These are phyloP conservation scores for Mythimna loreyi DNA, from an alignment of 2,888 invertebrate genomes.

Conservation along the genomic window DNA sequence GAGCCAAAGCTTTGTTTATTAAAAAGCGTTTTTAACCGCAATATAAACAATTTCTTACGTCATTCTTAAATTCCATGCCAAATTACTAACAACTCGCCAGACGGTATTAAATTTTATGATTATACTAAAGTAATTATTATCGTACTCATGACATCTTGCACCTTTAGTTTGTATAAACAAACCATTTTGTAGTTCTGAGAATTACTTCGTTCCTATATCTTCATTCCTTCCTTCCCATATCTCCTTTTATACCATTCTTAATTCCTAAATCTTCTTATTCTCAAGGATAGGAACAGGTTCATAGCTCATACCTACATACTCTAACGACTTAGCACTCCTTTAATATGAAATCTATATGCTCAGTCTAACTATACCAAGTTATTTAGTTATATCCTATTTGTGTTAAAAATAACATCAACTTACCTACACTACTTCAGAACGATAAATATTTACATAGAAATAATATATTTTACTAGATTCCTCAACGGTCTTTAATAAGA, in stretches of 20 bases:
- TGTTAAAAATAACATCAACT: constrained; percentile 1
- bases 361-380: not conserved
- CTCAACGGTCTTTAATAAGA: not conserved
- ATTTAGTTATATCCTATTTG: too few species aligned
- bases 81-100: constrained; percentile 10
- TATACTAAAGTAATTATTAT: constrained; percentile 35
- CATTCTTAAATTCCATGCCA: constrained; percentile 31
- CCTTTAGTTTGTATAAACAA: constrained; percentile 30
- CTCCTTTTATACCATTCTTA: too few species aligned
- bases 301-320: too few species aligned
- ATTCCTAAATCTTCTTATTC: too few species aligned
- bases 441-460: constrained; percentile 6
- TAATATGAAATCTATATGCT: not conserved
- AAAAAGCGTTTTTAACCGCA: constrained; percentile 18
- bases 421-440: not conserved
- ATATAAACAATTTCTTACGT: constrained; percentile 37
- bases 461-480: not conserved
- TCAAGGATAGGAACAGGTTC: constrained; percentile 2
- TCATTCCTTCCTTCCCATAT: too few species aligned
- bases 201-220: constrained; percentile 1
- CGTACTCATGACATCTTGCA: constrained; percentile 30
- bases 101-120: constrained; percentile 36
- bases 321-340: not conserved
- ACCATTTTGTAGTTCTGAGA: constrained; percentile 20
- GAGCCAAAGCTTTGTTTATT: constrained; percentile 7